Evolutionary conservation across 2,797 vertebrate species (phyloP), one percentile per base, ranked within the genome.

Genomic region (Oreonectes daqikongensis): DNA sequence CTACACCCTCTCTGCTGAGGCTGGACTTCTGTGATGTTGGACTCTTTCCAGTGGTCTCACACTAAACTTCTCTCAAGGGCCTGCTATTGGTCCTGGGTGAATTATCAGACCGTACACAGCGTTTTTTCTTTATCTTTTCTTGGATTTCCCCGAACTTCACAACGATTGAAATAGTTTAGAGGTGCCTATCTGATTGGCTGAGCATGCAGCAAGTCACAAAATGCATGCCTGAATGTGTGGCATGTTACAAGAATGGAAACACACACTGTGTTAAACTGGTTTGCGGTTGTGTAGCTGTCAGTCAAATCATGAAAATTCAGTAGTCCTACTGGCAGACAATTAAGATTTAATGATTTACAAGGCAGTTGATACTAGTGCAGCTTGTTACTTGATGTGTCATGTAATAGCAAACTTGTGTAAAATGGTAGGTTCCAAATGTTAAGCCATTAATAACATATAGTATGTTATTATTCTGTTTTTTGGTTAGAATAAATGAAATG

Each of bases 71-170:
- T 82, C 65, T 69, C 68, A 75, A 30, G 72, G 75, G 79, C 79
- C 24, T 42, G 28, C 22, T 61, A 55, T 69, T 60, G 24, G 35
- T 82, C 72, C 72, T 17, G 55, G 20, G 72, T 18, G 64, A 75
- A 35, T 88, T 88, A 86, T 89, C 86, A 85, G 84, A 91, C 88
- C 81, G 81, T 82, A 83, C 35, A 32, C 22, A 30, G 32, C 1
- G 0, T 20, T 79, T 75, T 76, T 68, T 40, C n/a, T n/a, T n/a
- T n/a, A n/a, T 70, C 50, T 63, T 75, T 55, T 61, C 55, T 57
- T 81, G 75, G 77, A 74, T 79, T 82, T 72, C 55, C 79, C 40
- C 52, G 80, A 86, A 83, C 79, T 55, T 52, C 78, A 77, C 72
- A 26, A 81, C 65, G 74, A 81, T 74, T 78, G 7, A 75, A 85